phyloP scores from a whole-genome alignment of 2,797 vertebrate genomes.

The Falco naumanni region DNA sequence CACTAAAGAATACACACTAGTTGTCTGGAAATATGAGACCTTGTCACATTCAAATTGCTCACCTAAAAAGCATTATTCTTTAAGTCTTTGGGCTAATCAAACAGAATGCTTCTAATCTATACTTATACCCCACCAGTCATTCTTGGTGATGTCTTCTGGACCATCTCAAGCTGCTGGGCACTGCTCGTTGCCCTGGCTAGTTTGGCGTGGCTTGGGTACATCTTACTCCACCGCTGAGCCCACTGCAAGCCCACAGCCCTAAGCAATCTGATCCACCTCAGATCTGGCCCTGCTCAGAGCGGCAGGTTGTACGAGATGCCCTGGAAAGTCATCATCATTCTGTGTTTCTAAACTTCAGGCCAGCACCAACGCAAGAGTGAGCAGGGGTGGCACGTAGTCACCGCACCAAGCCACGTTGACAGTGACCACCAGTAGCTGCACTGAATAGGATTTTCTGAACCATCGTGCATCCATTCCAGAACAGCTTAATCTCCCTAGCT shows the following conservation, averaged over 20 bases:
- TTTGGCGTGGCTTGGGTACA: too few relatives aligned
- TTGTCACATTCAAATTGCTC: not conserved
- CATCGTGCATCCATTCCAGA: fast-evolving
- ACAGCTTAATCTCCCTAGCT: not conserved
- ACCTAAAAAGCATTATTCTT: not conserved
- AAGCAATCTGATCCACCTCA: not conserved
- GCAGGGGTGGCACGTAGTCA: fast-evolving
- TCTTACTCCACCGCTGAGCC: too few relatives aligned
- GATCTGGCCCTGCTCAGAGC: not conserved
- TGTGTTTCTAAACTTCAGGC: not conserved
- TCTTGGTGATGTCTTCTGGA: not conserved
- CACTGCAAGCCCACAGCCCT: not conserved
- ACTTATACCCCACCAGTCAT: not conserved
- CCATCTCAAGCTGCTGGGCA: too few relatives aligned
- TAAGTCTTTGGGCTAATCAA: not conserved
- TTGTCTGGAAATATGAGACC: fast-evolving
- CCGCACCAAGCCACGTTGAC: fast-evolving
- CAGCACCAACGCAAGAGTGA: too few relatives aligned
- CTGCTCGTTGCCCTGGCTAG: not conserved
- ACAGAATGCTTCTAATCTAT: not conserved
- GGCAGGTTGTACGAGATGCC: too few relatives aligned
- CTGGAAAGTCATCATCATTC: fast-evolving
- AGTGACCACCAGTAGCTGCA: not conserved
- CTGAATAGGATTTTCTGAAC: not conserved
- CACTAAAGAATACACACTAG: fast-evolving